Conservation (phyloP, 2,888 invertebrate genomes). For the Lysandra bellargus region DNA sequence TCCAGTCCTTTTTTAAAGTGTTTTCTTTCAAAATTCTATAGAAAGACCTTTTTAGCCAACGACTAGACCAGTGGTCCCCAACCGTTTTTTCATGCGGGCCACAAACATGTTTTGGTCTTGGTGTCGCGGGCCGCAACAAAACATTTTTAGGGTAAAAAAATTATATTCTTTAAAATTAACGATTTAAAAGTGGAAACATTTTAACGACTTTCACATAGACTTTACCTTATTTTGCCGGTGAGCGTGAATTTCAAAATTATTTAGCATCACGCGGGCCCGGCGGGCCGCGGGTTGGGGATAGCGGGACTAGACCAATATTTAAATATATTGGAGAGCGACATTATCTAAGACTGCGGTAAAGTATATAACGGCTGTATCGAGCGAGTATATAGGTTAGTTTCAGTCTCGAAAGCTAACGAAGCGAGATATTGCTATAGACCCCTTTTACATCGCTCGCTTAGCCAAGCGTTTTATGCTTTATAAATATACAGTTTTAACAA, state of each 20-base stretch:
- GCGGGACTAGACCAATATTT: neutral
- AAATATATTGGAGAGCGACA: slow-evolving; percentile 10
- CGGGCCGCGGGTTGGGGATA: too few species aligned
- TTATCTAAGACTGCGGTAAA: slow-evolving; percentile 4
- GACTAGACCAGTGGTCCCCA: neutral
- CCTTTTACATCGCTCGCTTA: slow-evolving; percentile 30
- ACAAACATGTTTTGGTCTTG: too few species aligned
- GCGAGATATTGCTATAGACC: slow-evolving; percentile 29
- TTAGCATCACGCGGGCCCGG: too few species aligned
- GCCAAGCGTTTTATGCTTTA: slow-evolving; percentile 23
- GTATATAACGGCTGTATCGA: neutral
- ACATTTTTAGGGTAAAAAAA: too few species aligned
- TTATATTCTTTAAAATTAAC: too few species aligned
- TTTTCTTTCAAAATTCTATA: neutral
- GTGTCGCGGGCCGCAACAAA: too few species aligned
- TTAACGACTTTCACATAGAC: too few species aligned
- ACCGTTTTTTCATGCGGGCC: too few species aligned
- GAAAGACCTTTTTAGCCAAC: slow-evolving; percentile 4
- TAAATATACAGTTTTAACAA: slow-evolving; percentile 27
- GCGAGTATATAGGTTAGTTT: slow-evolving; percentile 9
- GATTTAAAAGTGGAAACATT: too few species aligned
- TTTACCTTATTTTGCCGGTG: too few species aligned
- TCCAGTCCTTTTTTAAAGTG: neutral
- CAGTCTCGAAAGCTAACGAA: slow-evolving; percentile 30
- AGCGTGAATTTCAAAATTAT: too few species aligned